These are phyloP conservation scores for Pandemis cinnamomeana DNA, from an alignment of 2,888 invertebrate genomes.

Conservation along the genomic window DNA sequence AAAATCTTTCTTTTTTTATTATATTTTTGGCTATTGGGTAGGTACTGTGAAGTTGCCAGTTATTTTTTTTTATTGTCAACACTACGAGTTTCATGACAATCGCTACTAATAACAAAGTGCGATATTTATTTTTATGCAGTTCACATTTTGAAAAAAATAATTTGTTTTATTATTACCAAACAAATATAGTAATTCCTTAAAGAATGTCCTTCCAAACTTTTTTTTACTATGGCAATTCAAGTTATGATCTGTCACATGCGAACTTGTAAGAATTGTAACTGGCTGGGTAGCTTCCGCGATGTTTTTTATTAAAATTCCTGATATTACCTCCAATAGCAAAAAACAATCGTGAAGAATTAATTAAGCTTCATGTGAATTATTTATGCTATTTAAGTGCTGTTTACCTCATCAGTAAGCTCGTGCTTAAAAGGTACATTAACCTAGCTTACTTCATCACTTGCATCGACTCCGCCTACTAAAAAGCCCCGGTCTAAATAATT, in stretches of 20 bases:
- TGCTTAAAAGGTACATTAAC: conserved; percentile 39
- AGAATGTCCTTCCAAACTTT: not conserved
- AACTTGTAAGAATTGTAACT: conserved; percentile 19
- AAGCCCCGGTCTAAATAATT: conserved; percentile 31
- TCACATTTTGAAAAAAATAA: not conserved
- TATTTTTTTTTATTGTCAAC: too few species aligned
- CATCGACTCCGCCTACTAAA: conserved; percentile 36
- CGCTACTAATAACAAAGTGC: too few species aligned
- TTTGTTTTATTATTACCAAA: not conserved
- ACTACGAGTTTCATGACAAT: too few species aligned
- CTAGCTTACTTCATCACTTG: conserved; percentile 26
- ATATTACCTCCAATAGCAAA: conserved; percentile 26
- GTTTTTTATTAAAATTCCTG: conserved; percentile 39
- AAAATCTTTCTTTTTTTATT: too few species aligned
- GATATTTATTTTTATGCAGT: not conserved
- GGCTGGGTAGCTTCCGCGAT: conserved; percentile 28
- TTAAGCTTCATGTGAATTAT: conserved; percentile 18
- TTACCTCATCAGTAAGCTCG: conserved; percentile 30
- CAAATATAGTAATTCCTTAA: too few species aligned
- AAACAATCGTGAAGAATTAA: conserved; percentile 18
- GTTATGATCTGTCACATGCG: conserved; percentile 16
- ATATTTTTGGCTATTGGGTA: too few species aligned
- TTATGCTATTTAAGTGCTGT: conserved; percentile 4
- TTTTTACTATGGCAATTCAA: conserved; percentile 29
- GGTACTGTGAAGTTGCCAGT: too few species aligned